Evolutionary conservation across 2,797 vertebrate genomes (phyloP).

Genomic region (Muscicapa comitata): DNA sequence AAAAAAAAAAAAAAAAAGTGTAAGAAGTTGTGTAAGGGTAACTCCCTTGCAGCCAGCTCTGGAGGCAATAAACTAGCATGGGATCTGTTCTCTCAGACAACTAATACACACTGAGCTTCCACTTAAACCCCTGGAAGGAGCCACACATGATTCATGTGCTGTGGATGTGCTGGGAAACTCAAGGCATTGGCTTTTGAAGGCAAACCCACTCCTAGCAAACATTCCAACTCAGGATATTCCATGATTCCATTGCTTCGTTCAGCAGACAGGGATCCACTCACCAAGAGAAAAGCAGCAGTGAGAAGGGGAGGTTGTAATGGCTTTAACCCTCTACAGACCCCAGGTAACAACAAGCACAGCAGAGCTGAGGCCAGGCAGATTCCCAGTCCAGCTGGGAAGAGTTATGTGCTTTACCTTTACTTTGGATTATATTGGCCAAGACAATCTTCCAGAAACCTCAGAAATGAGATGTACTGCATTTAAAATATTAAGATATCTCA

Average conservation of each 20-base stretch:
- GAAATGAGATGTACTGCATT: not conserved
- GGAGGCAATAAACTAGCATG: not conserved
- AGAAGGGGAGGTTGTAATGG: not conserved
- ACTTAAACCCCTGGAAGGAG: not conserved
- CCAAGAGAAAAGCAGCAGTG: not conserved
- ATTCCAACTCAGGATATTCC: not conserved
- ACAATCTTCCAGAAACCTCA: not conserved
- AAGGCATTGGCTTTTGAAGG: not conserved
- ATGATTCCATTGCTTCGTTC: not conserved
- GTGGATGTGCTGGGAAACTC: fast-evolving
- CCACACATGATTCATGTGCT: not conserved
- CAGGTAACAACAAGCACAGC: not conserved
- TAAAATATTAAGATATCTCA: not conserved
- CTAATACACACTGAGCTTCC: not conserved
- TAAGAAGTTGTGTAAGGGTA: not conserved
- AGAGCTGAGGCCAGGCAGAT: not conserved
- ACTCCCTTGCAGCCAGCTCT: not conserved
- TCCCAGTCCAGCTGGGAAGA: not conserved
- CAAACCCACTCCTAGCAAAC: not conserved
- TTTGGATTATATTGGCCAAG: not conserved
- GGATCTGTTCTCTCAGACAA: not conserved
- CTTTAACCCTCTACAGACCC: not conserved
- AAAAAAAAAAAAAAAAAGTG: not conserved
- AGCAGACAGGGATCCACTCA: not conserved
- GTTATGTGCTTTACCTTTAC: not conserved